These are phyloP conservation scores for Gonatopus flavifemur DNA, from an alignment of 1,140 invertebrate species.

Conservation along the genomic window DNA sequence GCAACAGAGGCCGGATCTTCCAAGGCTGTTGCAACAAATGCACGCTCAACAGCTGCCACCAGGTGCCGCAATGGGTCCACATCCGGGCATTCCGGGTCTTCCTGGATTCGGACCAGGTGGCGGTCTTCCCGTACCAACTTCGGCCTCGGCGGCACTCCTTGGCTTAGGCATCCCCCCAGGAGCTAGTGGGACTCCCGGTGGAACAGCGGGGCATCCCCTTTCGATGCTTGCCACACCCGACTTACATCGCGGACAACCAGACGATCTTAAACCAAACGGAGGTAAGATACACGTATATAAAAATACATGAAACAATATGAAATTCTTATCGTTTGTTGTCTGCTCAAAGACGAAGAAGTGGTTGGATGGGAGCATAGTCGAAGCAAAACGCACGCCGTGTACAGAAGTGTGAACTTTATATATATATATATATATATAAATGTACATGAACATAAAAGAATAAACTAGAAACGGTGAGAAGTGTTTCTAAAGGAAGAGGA, in stretches of 20 bases:
- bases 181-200: conserved; percentile 58
- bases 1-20: conserved; percentile 78
- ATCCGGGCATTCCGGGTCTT: conserved; percentile 57
- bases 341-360: too few species aligned
- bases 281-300: conserved; percentile 65
- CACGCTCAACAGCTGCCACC: conserved; percentile 83
- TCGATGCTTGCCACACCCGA: conserved; percentile 73
- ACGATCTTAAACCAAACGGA: conserved; percentile 68
- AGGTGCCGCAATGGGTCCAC: conserved; percentile 70
- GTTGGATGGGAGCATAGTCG: too few species aligned
- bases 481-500: too few species aligned
- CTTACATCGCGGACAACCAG: conserved; percentile 63
- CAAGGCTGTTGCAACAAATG: conserved; percentile 83
- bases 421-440: too few species aligned
- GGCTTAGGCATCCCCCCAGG: conserved; percentile 60
- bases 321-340: too few species aligned
- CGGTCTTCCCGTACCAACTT: conserved; percentile 56
- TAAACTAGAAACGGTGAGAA: too few species aligned
- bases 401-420: too few species aligned
- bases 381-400: too few species aligned
- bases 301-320: too few species aligned
- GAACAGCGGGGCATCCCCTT: conserved; percentile 68
- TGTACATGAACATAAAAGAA: too few species aligned
- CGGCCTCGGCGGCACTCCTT: conserved; percentile 49
- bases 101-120: conserved; percentile 51